Conservation (phyloP, 2,888 invertebrate genomes). For the Pseudolycoriella hygida region DNA sequence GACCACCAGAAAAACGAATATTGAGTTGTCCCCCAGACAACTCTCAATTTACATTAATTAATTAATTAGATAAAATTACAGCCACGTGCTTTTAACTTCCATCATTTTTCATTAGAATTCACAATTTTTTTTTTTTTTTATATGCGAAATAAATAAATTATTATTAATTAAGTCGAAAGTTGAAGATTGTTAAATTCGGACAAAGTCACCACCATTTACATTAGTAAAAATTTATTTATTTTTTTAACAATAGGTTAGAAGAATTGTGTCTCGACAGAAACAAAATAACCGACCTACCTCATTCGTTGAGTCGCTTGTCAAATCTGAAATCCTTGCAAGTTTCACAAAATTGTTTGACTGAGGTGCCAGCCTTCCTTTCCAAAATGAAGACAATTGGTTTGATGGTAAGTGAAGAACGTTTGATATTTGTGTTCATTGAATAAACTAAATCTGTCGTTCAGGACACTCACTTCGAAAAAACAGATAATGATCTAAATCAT, state of each 20-base stretch:
- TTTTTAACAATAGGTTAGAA: slow-evolving; percentile 37
- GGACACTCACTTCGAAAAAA: not conserved
- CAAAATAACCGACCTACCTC: slow-evolving; percentile 44
- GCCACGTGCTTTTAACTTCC: no score
- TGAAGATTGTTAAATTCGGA: no score
- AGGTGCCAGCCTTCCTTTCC: slow-evolving; percentile 31
- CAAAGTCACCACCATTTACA: no score
- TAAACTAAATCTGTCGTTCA: not conserved
- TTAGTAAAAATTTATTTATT: not conserved
- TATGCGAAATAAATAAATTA: no score
- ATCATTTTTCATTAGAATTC: no score
- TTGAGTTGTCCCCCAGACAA: no score
- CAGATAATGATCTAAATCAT: not conserved
- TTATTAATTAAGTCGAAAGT: no score
- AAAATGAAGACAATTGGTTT: slow-evolving; percentile 36
- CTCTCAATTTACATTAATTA: no score
- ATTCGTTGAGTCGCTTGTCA: slow-evolving; percentile 38
- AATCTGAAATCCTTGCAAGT: slow-evolving; percentile 41
- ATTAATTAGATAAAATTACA: no score
- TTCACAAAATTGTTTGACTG: slow-evolving; percentile 33
- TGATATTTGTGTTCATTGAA: not conserved
- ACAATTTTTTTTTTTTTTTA: no score
- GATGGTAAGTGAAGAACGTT: slow-evolving; percentile 7
- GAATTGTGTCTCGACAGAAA: slow-evolving; percentile 56
- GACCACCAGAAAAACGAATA: no score